These are phyloP conservation scores for Microtus obscurus DNA, from an alignment of 2,797 vertebrate species.

Conservation along the genomic window DNA sequence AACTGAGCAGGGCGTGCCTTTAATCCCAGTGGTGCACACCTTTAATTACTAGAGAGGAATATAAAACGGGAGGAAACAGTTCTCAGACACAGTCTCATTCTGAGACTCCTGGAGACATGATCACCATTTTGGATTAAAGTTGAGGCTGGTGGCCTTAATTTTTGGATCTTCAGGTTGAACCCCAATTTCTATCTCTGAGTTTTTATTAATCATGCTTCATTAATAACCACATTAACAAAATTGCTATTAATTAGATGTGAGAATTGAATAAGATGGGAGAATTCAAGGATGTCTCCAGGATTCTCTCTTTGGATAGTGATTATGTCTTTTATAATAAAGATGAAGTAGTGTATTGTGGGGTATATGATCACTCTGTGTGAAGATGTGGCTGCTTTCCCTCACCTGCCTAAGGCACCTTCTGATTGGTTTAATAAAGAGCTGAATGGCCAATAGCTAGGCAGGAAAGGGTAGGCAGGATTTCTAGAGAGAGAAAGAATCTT, in stretches of 20 bases:
- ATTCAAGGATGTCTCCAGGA: not conserved
- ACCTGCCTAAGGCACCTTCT: not conserved
- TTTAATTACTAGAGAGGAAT: no score
- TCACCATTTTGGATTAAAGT: no score
- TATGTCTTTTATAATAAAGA: not conserved
- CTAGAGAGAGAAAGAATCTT: not conserved
- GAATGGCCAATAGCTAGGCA: not conserved
- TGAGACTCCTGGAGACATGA: no score
- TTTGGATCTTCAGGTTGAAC: no score
- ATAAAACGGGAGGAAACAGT: no score
- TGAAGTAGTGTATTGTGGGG: not conserved
- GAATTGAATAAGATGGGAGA: not conserved
- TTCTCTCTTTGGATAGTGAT: constrained; percentile 19
- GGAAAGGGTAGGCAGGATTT: not conserved
- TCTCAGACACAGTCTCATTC: no score
- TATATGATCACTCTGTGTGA: not conserved
- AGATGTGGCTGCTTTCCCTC: not conserved
- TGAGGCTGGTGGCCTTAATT: no score
- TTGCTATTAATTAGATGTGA: not conserved
- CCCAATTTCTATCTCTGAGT: no score
- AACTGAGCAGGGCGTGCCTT: no score
- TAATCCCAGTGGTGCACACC: no score
- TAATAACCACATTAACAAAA: not conserved
- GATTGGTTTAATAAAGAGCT: not conserved
- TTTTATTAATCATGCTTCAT: no score